Evolutionary conservation across 2,113 vertebrate genomes (phyloP).

Genomic region (Azemiops feae): DNA sequence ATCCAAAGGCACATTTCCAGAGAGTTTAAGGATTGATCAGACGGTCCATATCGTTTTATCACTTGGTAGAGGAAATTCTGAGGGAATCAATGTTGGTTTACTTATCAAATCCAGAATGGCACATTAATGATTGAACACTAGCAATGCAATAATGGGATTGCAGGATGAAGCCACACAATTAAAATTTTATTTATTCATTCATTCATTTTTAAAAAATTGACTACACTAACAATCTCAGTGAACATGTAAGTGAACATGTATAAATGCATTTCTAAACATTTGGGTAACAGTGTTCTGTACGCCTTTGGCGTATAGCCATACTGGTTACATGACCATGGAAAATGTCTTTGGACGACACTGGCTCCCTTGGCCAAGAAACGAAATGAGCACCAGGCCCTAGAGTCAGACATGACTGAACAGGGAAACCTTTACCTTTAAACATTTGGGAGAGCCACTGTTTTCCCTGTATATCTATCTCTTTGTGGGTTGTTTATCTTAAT

Average conservation of each 20-base stretch:
- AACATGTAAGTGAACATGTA: too few species aligned
- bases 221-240: background rate
- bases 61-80: background rate
- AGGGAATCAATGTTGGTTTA: background rate
- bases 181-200: background rate
- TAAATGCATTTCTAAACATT: background rate
- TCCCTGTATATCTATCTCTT: background rate
- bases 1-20: background rate
- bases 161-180: background rate
- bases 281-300: background rate
- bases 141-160: background rate
- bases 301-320: background rate
- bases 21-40: background rate
- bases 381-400: background rate
- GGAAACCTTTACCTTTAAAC: background rate
- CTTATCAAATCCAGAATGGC: background rate
- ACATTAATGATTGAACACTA: background rate
- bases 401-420: background rate
- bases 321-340: background rate
- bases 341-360: background rate
- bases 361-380: background rate
- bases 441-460: background rate
- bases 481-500: conserved; percentile 4
- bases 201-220: background rate
- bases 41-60: background rate